A percentile compares a stretch with the other conserved stretches of the same genome.
Conservation (phyloP, 1,140 invertebrate genomes). For the Micrasema longulum region DNA sequence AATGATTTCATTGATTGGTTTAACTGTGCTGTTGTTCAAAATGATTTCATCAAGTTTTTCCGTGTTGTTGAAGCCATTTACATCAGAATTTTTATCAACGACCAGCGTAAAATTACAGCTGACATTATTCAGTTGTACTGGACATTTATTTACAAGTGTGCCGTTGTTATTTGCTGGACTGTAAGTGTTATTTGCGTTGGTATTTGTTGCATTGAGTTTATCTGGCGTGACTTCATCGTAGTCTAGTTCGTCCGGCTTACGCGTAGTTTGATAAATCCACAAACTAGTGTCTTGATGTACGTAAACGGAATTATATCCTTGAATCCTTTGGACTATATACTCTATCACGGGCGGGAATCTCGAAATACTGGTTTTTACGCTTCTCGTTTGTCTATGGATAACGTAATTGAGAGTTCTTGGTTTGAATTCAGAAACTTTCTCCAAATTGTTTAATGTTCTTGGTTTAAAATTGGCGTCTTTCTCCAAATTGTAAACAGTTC, state of each 20-base stretch:
- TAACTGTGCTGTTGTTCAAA: background rate
- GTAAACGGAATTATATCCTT: constrained; percentile 71
- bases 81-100: background rate
- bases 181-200: no score
- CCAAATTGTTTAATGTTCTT: no score
- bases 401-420: no score
- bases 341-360: constrained; percentile 74
- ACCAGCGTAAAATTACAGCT: background rate
- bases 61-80: background rate
- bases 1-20: constrained; percentile 1
- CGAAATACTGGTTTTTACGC: constrained; percentile 55
- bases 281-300: constrained; percentile 55
- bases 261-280: constrained; percentile 24
- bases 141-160: no score
- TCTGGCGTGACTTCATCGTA: constrained; percentile 5
- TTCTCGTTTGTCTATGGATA: background rate
- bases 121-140: no score
- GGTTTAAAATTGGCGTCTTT: no score
- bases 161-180: no score
- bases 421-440: no score
- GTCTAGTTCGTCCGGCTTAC: constrained; percentile 7
- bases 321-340: constrained; percentile 71
- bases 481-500: no score
- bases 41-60: background rate
- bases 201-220: no score